Percentiles rank a stretch among this genome's conserved stretches.
These are phyloP conservation scores for Polydesmus complanatus DNA, from an alignment of 2,888 invertebrate genomes.

Conservation along the genomic window DNA sequence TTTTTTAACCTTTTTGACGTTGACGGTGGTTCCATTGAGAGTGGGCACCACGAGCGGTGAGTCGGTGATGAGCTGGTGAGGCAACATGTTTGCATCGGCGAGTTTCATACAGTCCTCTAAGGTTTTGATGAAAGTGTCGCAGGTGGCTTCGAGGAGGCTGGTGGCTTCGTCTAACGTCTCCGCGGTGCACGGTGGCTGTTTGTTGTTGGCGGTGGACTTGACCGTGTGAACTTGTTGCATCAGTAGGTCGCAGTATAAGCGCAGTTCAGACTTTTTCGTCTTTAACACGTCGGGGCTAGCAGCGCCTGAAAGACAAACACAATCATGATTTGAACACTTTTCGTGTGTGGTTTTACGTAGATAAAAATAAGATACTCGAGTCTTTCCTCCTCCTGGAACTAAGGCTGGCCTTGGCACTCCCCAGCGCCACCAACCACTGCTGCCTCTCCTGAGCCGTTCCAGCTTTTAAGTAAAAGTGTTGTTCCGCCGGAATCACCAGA, in stretches of 20 bases:
- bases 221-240: constrained; percentile 71
- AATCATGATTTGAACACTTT: no score
- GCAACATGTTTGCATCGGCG: constrained; percentile 27
- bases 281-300: constrained; percentile 34
- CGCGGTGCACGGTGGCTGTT: constrained; percentile 23
- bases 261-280: constrained; percentile 59
- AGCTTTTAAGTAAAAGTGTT: constrained; percentile 63
- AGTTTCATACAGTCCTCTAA: constrained; percentile 60
- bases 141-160: constrained; percentile 56
- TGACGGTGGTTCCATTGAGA: no score
- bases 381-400: constrained; percentile 29
- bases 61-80: constrained; percentile 27
- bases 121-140: constrained; percentile 68
- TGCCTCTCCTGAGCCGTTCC: constrained; percentile 62
- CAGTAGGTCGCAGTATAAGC: constrained; percentile 63
- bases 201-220: constrained; percentile 44
- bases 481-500: constrained; percentile 65
- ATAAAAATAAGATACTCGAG: constrained; percentile 23
- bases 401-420: constrained; percentile 61
- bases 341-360: no score
- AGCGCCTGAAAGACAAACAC: background rate
- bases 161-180: constrained; percentile 60
- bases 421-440: constrained; percentile 65
- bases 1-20: constrained; percentile 20
- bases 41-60: constrained; percentile 17